phyloP scores from a whole-genome alignment of 2,113 vertebrate genomes.

The Abramis brama region DNA sequence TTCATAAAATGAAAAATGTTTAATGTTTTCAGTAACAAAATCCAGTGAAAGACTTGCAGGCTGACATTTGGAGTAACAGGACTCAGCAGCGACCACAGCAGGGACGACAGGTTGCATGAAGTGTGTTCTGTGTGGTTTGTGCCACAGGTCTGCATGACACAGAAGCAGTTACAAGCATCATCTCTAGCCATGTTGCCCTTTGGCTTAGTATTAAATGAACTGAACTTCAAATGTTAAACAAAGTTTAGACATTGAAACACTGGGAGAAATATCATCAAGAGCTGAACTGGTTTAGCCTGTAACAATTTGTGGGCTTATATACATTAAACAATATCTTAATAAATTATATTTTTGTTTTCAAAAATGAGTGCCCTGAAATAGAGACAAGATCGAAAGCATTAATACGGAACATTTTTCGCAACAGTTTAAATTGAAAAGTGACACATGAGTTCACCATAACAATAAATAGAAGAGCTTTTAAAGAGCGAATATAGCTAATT shows the following conservation, averaged over 20 bases:
- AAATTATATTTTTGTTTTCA: slow-evolving; percentile 20
- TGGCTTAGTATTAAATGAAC: not conserved
- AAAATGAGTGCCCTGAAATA: slow-evolving; percentile 29
- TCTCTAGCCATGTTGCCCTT: slow-evolving; percentile 25
- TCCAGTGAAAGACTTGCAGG: slow-evolving; percentile 45
- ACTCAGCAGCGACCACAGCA: slow-evolving; percentile 20
- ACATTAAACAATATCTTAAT: slow-evolving; percentile 44
- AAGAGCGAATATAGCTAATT: slow-evolving; percentile 28
- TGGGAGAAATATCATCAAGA: slow-evolving; percentile 12
- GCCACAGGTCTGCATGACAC: slow-evolving; percentile 28
- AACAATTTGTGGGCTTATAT: slow-evolving; percentile 25
- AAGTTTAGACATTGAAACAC: slow-evolving; percentile 23
- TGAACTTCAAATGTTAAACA: slow-evolving; percentile 20
- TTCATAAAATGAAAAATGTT: slow-evolving; percentile 32
- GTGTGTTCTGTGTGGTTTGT: slow-evolving; percentile 21
- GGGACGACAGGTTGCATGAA: slow-evolving; percentile 16
- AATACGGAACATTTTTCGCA: slow-evolving; percentile 13
- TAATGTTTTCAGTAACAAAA: slow-evolving; percentile 39
- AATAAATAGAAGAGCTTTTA: slow-evolving; percentile 38
- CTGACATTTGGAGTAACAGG: slow-evolving; percentile 33
- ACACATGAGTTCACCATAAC: slow-evolving; percentile 17
- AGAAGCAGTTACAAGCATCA: slow-evolving; percentile 27
- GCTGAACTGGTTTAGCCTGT: not conserved
- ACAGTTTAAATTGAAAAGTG: slow-evolving; percentile 6
- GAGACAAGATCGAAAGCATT: slow-evolving; percentile 21